Percentiles rank a stretch among this genome's conserved stretches.
phyloP scores from a whole-genome alignment of 2,888 invertebrate genomes.

The Tryphoninae sp. region DNA sequence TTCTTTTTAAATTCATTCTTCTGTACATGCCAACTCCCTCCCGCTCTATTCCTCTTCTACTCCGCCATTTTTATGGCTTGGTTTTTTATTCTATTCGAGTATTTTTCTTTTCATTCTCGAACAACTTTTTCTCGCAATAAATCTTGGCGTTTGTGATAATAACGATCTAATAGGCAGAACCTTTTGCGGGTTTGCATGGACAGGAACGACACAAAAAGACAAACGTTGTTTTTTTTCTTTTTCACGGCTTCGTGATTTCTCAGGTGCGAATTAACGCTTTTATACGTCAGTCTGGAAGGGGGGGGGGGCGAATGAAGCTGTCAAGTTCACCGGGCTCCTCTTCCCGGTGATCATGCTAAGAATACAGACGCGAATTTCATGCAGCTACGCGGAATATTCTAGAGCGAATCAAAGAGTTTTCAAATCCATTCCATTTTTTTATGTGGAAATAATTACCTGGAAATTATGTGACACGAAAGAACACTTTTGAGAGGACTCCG shows the following conservation, averaged over 20 bases:
- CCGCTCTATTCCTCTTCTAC: slow-evolving; percentile 6
- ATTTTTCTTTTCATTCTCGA: background rate
- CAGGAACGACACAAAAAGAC: background rate
- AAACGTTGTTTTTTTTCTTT: slow-evolving; percentile 20
- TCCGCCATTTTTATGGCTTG: background rate
- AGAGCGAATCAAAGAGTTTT: too few species aligned
- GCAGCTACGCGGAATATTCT: too few species aligned
- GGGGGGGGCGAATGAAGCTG: slow-evolving; percentile 53
- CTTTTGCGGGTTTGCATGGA: background rate
- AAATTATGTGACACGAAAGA: too few species aligned
- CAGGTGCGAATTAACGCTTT: slow-evolving; percentile 66
- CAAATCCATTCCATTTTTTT: too few species aligned
- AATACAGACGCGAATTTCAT: too few species aligned
- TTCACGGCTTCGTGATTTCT: slow-evolving; percentile 60
- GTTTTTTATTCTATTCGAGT: background rate
- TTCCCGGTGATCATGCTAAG: slow-evolving; percentile 12
- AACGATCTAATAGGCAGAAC: slow-evolving; percentile 26
- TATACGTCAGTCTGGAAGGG: slow-evolving; percentile 55
- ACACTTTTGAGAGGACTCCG: too few species aligned
- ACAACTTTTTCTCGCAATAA: slow-evolving; percentile 29
- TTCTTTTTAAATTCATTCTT: slow-evolving; percentile 33
- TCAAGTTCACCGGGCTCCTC: slow-evolving; percentile 48
- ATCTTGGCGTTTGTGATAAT: slow-evolving; percentile 41
- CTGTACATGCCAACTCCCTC: slow-evolving; percentile 22
- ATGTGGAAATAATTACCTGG: too few species aligned